These are phyloP conservation scores for Nicator chloris DNA, from an alignment of 2,113 vertebrate species.

Conservation along the genomic window DNA sequence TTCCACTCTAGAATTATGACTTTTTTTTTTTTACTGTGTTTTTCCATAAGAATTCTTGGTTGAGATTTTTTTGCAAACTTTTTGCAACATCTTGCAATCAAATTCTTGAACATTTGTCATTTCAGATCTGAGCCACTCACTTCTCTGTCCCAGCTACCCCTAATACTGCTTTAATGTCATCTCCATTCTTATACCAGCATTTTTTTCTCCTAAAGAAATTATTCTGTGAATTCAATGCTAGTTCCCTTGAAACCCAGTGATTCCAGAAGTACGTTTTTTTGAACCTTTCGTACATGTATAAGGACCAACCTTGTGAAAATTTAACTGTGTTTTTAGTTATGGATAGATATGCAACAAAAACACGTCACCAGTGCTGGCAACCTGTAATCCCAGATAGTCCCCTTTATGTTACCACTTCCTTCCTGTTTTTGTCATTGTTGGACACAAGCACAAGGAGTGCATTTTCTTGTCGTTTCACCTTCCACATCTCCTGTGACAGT, in stretches of 20 bases:
- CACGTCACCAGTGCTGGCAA: background rate
- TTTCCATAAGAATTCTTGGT: background rate
- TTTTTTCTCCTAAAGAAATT: background rate
- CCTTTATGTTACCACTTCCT: slow-evolving; percentile 12
- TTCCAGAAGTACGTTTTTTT: background rate
- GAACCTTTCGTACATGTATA: background rate
- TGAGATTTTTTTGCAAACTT: background rate
- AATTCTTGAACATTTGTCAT: background rate
- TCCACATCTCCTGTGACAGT: background rate
- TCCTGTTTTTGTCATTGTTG: slow-evolving; percentile 15
- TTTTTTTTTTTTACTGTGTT: background rate
- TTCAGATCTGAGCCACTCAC: background rate
- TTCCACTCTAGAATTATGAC: background rate
- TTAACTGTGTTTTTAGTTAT: background rate
- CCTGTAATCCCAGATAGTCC: background rate
- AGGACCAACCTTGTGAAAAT: background rate
- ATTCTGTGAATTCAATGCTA: background rate
- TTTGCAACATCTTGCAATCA: background rate
- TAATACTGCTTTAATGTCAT: background rate
- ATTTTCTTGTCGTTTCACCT: background rate
- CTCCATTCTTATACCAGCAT: background rate
- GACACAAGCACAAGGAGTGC: background rate
- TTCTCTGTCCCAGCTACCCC: background rate
- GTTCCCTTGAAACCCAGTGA: background rate
- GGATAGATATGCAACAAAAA: background rate